Conservation (phyloP, 2,113 vertebrate genomes). For the Callorhinus ursinus region DNA sequence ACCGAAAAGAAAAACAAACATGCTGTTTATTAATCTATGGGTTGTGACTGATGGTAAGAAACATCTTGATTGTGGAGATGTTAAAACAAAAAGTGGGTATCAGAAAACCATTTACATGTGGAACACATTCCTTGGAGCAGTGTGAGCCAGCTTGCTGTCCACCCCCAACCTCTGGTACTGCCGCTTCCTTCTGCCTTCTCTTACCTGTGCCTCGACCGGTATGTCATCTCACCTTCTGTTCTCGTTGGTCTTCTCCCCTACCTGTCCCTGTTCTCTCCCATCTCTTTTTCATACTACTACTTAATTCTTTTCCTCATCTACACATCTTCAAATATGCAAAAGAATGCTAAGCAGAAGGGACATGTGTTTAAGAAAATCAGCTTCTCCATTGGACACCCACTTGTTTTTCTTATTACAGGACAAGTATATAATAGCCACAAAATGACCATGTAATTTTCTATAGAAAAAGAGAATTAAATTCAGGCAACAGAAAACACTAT, state of each 20-base stretch:
- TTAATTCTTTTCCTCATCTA: neutral
- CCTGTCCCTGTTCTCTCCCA: neutral
- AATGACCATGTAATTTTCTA: neutral
- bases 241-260: neutral
- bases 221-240: neutral
- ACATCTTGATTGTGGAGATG: neutral
- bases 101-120: neutral
- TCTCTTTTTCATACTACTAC: neutral
- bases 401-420: neutral
- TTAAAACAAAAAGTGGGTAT: neutral
- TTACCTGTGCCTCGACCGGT: neutral
- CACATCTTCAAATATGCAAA: neutral
- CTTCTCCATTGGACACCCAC: neutral
- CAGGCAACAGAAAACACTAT: neutral
- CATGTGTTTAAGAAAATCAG: conserved; percentile 25
- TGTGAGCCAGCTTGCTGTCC: neutral
- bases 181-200: neutral
- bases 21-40: neutral
- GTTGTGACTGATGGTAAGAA: neutral
- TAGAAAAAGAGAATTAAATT: neutral
- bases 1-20: neutral
- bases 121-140: neutral
- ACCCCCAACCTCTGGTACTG: too few species aligned
- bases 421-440: neutral
- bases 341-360: neutral